These are phyloP conservation scores for Pollenia amentaria DNA, from an alignment of 2,888 invertebrate genomes.

Conservation along the genomic window DNA sequence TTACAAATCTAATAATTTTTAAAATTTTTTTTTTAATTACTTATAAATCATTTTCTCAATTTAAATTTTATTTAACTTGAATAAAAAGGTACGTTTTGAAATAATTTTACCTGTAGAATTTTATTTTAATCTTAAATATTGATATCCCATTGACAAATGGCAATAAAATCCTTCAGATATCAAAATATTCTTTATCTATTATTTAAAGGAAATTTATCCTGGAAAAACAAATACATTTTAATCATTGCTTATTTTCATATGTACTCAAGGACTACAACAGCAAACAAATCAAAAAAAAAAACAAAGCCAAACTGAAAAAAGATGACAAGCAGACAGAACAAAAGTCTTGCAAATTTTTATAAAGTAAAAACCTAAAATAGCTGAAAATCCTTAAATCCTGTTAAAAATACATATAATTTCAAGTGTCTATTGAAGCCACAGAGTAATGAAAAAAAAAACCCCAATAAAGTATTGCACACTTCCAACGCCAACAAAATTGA, in stretches of 20 bases:
- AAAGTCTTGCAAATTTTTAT: constrained; percentile 7
- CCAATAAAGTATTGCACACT: not conserved
- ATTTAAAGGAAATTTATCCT: constrained; percentile 18
- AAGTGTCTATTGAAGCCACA: constrained; percentile 42
- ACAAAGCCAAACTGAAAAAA: not conserved
- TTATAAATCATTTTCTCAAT: too few species aligned
- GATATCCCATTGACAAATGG: constrained; percentile 22
- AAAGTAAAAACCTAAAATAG: constrained; percentile 41
- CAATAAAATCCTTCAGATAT: constrained; percentile 4
- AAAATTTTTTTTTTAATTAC: too few species aligned
- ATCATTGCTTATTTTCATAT: constrained; percentile 29
- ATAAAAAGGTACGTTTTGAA: too few species aligned
- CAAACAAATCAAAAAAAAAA: not conserved
- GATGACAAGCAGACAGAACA: constrained; percentile 2
- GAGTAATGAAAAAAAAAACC: constrained; percentile 29
- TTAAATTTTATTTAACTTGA: too few species aligned
- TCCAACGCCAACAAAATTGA: constrained; percentile 16
- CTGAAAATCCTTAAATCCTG: constrained; percentile 65
- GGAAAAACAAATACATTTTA: constrained; percentile 24
- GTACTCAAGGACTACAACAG: constrained; percentile 41
- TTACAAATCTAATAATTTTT: too few species aligned
- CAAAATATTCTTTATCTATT: not conserved
- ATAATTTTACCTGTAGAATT: too few species aligned
- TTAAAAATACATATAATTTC: constrained; percentile 53
- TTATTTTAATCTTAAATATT: not conserved